Conservation (phyloP, 1,140 invertebrate species). For the Trinorchestia longiramus region DNA sequence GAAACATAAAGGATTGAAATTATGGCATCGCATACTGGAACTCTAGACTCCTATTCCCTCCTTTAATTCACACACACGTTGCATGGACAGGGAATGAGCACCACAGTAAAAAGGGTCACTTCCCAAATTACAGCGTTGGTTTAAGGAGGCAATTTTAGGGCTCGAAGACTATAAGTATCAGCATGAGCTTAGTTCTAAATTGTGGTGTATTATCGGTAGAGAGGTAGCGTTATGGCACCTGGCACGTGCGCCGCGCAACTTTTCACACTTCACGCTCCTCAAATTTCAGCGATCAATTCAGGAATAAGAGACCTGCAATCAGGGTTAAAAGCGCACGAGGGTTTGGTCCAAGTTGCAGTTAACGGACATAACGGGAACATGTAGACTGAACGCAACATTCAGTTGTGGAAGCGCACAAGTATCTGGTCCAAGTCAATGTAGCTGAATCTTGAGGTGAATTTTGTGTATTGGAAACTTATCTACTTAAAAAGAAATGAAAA, state of each 20-base stretch:
- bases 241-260: background rate
- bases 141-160: background rate
- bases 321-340: background rate
- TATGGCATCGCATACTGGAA: background rate
- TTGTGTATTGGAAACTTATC: too few relatives aligned
- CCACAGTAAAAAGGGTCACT: background rate
- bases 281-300: background rate
- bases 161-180: background rate
- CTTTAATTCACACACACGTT: background rate
- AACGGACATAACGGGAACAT: too few relatives aligned
- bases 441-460: too few relatives aligned
- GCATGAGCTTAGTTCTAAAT: background rate
- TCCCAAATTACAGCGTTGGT: background rate
- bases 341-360: too few relatives aligned
- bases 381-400: too few relatives aligned
- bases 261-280: background rate
- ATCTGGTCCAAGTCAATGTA: too few relatives aligned
- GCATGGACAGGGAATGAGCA: background rate
- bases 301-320: background rate
- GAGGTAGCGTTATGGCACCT: background rate
- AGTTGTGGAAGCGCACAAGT: too few relatives aligned
- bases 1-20: too few relatives aligned
- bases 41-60: background rate
- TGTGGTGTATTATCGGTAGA: slow-evolving; percentile 8
- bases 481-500: too few relatives aligned